Evolutionary conservation across 2,797 vertebrate genomes (phyloP), one percentile per base, ranked within the genome.

Genomic region (Champsocephalus gunnari): DNA sequence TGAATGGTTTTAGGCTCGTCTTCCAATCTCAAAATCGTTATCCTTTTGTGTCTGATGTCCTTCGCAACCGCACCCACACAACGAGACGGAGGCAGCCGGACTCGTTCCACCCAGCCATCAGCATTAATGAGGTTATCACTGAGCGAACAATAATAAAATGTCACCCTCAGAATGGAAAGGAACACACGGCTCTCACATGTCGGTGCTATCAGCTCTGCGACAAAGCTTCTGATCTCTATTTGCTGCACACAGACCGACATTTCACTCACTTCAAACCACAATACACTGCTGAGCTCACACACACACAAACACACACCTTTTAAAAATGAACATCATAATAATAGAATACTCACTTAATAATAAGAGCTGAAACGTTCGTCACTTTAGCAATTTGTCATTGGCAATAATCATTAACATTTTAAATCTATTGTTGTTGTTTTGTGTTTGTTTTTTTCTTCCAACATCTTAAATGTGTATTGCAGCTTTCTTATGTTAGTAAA

Each of bases 81-180:
- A 65, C 32, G 12, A 12, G 21, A 59, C 34, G 47, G 1, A 73
- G 67, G 59, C 69, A 19, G 55, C 19, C 12, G 13, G 48, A 50
- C 79, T 21, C 10, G 44, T 60, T 76, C 38, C 11, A 12, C 41
- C 7, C 55, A 54, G n/a, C 49, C 74, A 19, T 60, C 65, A 32
- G 55, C 55, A 1, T 63, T 76, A 76, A 83, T 61, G 76, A 83
- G 60, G 75, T 81, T n/a, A 76, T 66, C 49, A n/a, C 10, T 16
- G 50, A 67, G 61, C 13, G 12, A 56, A 71, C 55, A 53, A 73
- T 57, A 70, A 73, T 49, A 71, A 73, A 59, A 75, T 2, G 41
- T 66, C 43, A 57, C 32, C 28, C 8, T 63, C 24, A 6, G 54
- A 72, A 6, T 19, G n/a, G 45, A 66, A 64, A 72, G 11, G 14